Conservation (phyloP, 1,140 invertebrate species). For the Saccostrea cuccullata region DNA sequence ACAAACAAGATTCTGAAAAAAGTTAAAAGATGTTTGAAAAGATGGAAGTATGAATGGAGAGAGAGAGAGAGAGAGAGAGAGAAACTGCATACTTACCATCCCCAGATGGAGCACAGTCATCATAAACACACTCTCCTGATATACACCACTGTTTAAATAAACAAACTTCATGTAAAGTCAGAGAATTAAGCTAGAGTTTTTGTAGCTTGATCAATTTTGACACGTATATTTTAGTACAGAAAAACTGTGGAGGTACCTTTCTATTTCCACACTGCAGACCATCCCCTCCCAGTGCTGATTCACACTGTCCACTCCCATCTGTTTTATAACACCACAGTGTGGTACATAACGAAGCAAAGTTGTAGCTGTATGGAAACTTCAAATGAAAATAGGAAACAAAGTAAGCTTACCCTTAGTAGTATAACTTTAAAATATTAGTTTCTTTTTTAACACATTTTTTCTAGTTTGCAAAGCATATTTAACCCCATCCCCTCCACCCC, state of each 20-base stretch:
- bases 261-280: conserved; percentile 67
- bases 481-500: too few relatives aligned
- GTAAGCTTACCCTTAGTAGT: too few relatives aligned
- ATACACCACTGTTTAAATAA: conserved; percentile 58
- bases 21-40: neutral
- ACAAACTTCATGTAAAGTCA: too few relatives aligned
- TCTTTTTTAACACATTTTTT: too few relatives aligned
- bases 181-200: too few relatives aligned
- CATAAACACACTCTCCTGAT: conserved; percentile 51
- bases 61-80: neutral
- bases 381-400: neutral
- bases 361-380: conserved; percentile 59
- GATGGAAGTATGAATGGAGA: too few relatives aligned
- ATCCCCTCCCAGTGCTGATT: conserved; percentile 57
- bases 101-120: conserved; percentile 40
- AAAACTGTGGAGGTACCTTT: conserved; percentile 57
- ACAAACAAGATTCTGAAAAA: conserved; percentile 10
- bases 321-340: conserved; percentile 66
- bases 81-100: conserved; percentile 29
- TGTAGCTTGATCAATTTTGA: too few relatives aligned
- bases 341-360: conserved; percentile 61
- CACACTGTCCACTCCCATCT: conserved; percentile 53
- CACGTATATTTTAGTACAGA: too few relatives aligned
- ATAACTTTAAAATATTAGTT: too few relatives aligned
- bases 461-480: too few relatives aligned